Evolutionary conservation across 2,888 invertebrate species (phyloP).

Genomic region (Euzetes globulus): DNA sequence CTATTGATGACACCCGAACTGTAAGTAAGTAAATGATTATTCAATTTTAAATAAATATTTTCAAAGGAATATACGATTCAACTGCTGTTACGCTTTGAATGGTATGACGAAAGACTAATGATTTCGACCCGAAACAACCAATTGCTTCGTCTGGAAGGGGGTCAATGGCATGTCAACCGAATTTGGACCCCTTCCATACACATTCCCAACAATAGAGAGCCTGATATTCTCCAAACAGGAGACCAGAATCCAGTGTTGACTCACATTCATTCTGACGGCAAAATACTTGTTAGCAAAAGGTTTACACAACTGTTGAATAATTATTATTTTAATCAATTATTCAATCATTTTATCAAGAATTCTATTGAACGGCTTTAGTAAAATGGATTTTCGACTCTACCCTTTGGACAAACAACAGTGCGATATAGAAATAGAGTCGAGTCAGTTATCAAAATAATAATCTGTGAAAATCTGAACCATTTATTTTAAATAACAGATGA

Average conservation of each 20-base stretch:
- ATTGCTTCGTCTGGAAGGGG: constrained; percentile 59
- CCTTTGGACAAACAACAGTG: constrained; percentile 79
- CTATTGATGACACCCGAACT: constrained; percentile 39
- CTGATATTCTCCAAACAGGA: constrained; percentile 63
- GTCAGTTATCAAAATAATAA: constrained; percentile 53
- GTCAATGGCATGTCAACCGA: constrained; percentile 49
- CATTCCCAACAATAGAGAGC: constrained; percentile 45
- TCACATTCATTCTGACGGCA: constrained; percentile 70
- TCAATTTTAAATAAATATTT: neutral
- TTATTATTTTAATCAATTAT: constrained; percentile 48
- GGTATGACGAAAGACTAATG: constrained; percentile 46
- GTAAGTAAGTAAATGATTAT: constrained; percentile 33
- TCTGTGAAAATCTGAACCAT: neutral
- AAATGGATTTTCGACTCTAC: constrained; percentile 77
- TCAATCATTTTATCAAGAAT: neutral
- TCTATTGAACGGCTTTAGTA: constrained; percentile 54
- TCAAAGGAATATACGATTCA: constrained; percentile 72
- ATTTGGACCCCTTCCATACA: constrained; percentile 41
- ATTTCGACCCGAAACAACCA: constrained; percentile 9
- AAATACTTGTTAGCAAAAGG: constrained; percentile 66
- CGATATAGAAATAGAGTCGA: constrained; percentile 69
- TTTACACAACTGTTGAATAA: constrained; percentile 43
- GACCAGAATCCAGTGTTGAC: constrained; percentile 59
- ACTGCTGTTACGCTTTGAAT: constrained; percentile 68
- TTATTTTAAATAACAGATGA: constrained; percentile 12